phyloP scores from a whole-genome alignment of 1,140 invertebrate genomes.

The Chironomus striatipennis region DNA sequence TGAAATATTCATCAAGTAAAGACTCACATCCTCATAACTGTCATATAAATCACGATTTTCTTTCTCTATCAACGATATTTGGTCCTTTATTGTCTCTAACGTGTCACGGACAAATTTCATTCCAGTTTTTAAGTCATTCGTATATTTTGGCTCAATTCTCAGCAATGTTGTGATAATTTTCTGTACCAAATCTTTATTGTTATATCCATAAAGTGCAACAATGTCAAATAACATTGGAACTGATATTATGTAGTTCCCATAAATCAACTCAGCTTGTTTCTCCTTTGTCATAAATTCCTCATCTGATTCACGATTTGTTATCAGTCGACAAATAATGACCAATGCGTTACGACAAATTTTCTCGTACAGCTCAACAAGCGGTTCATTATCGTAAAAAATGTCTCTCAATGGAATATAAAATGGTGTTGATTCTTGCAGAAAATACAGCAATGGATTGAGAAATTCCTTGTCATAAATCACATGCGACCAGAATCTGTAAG shows the following conservation, averaged over 20 bases:
- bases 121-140: conserved; percentile 52
- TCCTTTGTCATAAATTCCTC: conserved; percentile 56
- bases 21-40: conserved; percentile 15
- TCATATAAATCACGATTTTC: conserved; percentile 19
- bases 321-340: conserved; percentile 57
- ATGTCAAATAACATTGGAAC: conserved; percentile 72
- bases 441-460: conserved; percentile 57
- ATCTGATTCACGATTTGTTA: conserved; percentile 64
- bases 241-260: conserved; percentile 72
- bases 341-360: conserved; percentile 55
- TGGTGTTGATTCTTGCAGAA: conserved; percentile 62
- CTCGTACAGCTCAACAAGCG: conserved; percentile 40
- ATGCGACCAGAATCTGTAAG: conserved; percentile 71
- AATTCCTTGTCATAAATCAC: conserved; percentile 57
- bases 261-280: conserved; percentile 60
- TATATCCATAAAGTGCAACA: conserved; percentile 60
- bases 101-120: conserved; percentile 44
- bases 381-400: conserved; percentile 33
- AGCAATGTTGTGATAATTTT: conserved; percentile 60
- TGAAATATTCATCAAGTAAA: conserved; percentile 23
- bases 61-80: conserved; percentile 33
- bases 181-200: conserved; percentile 51
- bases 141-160: conserved; percentile 58
- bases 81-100: conserved; percentile 36
- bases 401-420: conserved; percentile 50